Evolutionary conservation across 2,888 invertebrate genomes (phyloP), one percentile per base, ranked within the genome.

Genomic region (Protophormia terraenovae): DNA sequence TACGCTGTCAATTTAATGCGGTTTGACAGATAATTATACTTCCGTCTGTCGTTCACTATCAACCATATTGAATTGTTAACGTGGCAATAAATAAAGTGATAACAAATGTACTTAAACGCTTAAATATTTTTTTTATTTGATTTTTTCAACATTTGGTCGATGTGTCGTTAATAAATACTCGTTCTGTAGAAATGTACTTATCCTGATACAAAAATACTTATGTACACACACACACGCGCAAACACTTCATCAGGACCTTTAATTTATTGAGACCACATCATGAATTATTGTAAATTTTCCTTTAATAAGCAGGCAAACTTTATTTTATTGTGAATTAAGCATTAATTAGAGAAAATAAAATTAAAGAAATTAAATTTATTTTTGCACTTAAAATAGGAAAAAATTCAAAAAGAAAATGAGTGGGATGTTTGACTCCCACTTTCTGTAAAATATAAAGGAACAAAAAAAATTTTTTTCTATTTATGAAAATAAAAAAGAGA

Each of bases 231-330:
- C n/a, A 16, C 16, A n/a, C 27, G 24, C 35, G 45, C 10, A 14
- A 41, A 50, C 72, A 69, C 38, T 60, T 60, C 22, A 62, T 14
- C 69, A 71, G 69, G 53, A 71, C 71, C 76, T 77, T n/a, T 64
- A 82, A 82, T 82, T 82, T 82, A 82, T 76, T 24, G 29, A 27
- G 35, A 80, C 84, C 84, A 77, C 84, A 80, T 60, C 50, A 50
- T 32, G 66, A 80, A 80, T 80, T 84, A 76, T 76, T 76, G 66
- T 66, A 58, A 76, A 79, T 76, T 71, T 32, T 72, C 50, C 41
- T 29, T 79, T 80, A 75, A 76, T 47, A 79, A 47, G 62, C 67
- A 22, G 41, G 16, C 47, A 24, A 62, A 27, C 5, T 19, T n/a
- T n/a, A 10, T n/a, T 62, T 69, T 27, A 69, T 35, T 69, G 24